A percentile compares a stretch with the other conserved stretches of the same genome.
These are phyloP conservation scores for Litoditis marina DNA, from an alignment of 2,888 invertebrate species.

Conservation along the genomic window DNA sequence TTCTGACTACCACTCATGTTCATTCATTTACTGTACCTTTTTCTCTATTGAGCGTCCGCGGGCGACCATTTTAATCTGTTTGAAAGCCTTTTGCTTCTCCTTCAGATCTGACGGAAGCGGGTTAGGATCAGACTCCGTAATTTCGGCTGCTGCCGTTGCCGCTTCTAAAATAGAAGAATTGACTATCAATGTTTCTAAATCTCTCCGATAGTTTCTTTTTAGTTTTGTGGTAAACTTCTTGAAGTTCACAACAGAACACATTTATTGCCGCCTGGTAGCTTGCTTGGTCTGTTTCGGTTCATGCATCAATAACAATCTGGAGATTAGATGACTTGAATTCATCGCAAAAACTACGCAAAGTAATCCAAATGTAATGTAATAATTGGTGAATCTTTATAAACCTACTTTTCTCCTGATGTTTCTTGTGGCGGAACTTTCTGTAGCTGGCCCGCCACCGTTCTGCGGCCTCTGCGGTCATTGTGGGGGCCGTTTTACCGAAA, in stretches of 20 bases:
- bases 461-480: constrained; percentile 59
- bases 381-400: neutral
- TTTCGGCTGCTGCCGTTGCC: constrained; percentile 37
- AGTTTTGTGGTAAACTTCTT: too few relatives aligned
- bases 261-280: too few relatives aligned
- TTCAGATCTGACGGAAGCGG: constrained; percentile 36
- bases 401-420: constrained; percentile 53
- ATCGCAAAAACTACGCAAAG: too few relatives aligned
- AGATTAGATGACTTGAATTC: too few relatives aligned
- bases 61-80: constrained; percentile 41
- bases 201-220: neutral
- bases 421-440: constrained; percentile 56
- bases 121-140: constrained; percentile 29
- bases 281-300: too few relatives aligned
- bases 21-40: neutral
- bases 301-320: too few relatives aligned
- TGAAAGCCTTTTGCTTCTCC: constrained; percentile 47
- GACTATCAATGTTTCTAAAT: neutral
- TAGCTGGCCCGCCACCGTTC: constrained; percentile 58
- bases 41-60: constrained; percentile 34
- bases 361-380: neutral
- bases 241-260: too few relatives aligned
- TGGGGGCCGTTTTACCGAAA: constrained; percentile 56
- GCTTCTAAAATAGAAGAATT: constrained; percentile 24
- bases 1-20: neutral